These are phyloP conservation scores for Cyprinus carpio DNA, from an alignment of 2,113 vertebrate species.

Conservation along the genomic window DNA sequence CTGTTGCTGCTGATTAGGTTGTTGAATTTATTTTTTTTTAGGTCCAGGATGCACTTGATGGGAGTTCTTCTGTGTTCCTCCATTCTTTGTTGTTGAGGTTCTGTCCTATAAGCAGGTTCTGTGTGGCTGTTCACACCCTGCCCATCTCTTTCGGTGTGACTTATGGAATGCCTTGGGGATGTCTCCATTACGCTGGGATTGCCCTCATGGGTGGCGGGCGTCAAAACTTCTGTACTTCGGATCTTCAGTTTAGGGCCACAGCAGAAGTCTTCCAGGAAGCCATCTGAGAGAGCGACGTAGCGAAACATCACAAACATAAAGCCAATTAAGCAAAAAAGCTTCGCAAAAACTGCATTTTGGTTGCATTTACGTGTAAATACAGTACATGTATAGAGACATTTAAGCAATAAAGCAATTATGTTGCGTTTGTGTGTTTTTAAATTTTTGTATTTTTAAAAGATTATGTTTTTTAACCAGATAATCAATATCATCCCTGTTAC, in stretches of 20 bases:
- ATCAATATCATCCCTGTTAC: no score
- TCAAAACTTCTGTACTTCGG: constrained; percentile 50
- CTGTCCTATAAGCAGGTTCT: constrained; percentile 73
- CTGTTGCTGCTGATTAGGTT: constrained; percentile 58
- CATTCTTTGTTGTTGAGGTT: constrained; percentile 70
- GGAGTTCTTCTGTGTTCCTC: constrained; percentile 82
- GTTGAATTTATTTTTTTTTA: constrained; percentile 80
- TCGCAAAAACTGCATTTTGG: no score
- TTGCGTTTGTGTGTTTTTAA: no score
- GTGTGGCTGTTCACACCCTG: constrained; percentile 48
- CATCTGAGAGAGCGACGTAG: constrained; percentile 74
- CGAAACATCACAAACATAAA: neutral
- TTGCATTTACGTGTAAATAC: neutral
- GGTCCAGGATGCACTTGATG: constrained; percentile 84
- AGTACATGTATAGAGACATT: no score
- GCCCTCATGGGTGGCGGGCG: constrained; percentile 45
- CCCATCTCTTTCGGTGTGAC: constrained; percentile 50
- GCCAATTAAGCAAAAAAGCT: neutral
- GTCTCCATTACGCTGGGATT: constrained; percentile 48
- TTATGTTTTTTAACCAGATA: no score
- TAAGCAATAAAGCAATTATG: no score
- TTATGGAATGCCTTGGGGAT: constrained; percentile 49
- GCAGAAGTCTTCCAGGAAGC: constrained; percentile 93
- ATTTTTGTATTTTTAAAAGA: no score
- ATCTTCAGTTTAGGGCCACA: constrained; percentile 82